Evolutionary conservation across 2,888 invertebrate species (phyloP), one percentile per base, ranked within the genome.

Genomic region (Gandaritis pyraliata): DNA sequence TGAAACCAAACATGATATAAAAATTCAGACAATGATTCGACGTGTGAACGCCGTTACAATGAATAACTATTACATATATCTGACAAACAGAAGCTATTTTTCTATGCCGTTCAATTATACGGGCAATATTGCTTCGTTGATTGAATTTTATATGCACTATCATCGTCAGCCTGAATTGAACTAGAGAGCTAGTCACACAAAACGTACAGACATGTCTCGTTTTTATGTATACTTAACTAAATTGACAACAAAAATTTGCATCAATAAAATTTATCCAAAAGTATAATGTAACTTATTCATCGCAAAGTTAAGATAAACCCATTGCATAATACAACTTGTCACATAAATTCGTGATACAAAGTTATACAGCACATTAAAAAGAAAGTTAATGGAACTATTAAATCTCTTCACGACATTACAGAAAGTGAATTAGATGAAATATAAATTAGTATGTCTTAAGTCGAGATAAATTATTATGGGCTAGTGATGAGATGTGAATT

Each of bases 21-120:
- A 70, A 73, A 72, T 67, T 58, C 10, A 61, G 61, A 74, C 71
- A 75, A 79, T 75, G 72, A 73, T 66, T 57, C 62, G 63, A 68
- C 64, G 69, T 72, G 71, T 68, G 72, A 71, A 58, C 41, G 45
- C 58, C 30, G 49, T 66, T 47, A 65, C 56, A 63, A 57, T 63
- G 46, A 41, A 36, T 58, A 53, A 61, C 45, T 41, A 53, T 64
- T 55, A 53, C 58, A 58, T 52, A 58, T 52, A 53, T 41, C 18
- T 53, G 16, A 46, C 50, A 61, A 58, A 54, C 38, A 60, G 38
- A 45, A 59, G 38, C n/a, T 30, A 33, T 56, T 49, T 56, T 18
- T 30, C 6, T 33, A 18, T 15, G 36, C 13, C 15, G 1, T 41
- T 41, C 15, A 11, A 33, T 46, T 51, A 51, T n/a, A 50, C 38